Evolutionary conservation across 53 echinoderm and acorn worm genomes (phyloP), one percentile per base, ranked within the genome.

Genomic region (Astropecten irregularis): DNA sequence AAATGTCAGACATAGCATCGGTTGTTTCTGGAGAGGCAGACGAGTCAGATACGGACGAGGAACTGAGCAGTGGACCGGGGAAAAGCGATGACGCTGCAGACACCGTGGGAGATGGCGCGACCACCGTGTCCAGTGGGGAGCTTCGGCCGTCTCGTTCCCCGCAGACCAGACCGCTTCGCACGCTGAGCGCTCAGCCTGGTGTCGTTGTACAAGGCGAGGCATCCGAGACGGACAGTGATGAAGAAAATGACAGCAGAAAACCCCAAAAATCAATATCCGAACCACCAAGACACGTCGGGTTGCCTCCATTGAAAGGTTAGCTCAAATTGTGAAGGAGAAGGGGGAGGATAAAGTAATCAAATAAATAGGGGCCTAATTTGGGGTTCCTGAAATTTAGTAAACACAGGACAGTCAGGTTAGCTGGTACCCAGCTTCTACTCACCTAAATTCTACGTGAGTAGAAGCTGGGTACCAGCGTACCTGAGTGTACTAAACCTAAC

Each of bases 41-140:
- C 20, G 95, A 95, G 67, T 89, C 95, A 4, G 95, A 95, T 35
- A 86, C 93, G 16, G 93, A 95, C 9, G 93, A 93, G 30, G 95
- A 95, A 37, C 70, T 82, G 9, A 50, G 28, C 30, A 11, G 6
- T 11, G 42, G 11, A 6, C 6, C 6, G 42, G 87, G 68, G 29
- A 68, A 26, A 40, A 46, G 22, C 46, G 44, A 68, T 28, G 28
- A 25, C 29, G 36, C 23, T 10, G 37, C 38, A 27, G 76, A 0
- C 60, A 44, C 13, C 26, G 53, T 9, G 25, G 55, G 49, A 11
- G 23, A 28, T 21, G 69, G 19, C 31, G 13, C 40, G 20, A 6
- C 42, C 6, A 11, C 6, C 6, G 6, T 6, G 6, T 6, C 6
- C 42, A 42, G 42, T 11, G 57, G 20, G 74, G 55, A 26, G 13